phyloP scores from a whole-genome alignment of 2,113 vertebrate species.

The Nesogale talazaci region DNA sequence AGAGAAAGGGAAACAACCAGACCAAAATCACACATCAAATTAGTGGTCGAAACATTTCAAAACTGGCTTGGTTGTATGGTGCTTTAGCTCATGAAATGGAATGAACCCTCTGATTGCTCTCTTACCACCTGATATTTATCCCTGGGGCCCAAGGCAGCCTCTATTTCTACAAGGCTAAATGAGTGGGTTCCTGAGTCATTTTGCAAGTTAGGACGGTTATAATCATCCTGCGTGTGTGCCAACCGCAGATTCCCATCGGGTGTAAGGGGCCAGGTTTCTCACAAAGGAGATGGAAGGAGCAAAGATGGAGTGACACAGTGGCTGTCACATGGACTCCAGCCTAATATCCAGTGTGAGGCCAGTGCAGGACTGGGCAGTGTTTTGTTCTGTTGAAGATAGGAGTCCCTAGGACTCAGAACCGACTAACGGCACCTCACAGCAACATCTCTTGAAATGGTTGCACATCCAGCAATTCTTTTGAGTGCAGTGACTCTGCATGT shows the following conservation, averaged over 20 bases:
- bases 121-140: not conserved
- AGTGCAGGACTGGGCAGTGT: too few relatives aligned
- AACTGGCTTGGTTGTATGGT: not conserved
- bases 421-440: too few relatives aligned
- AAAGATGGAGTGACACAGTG: too few relatives aligned
- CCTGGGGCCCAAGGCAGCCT: not conserved
- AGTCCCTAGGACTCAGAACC: too few relatives aligned
- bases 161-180: not conserved
- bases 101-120: not conserved
- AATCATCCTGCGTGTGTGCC: not conserved
- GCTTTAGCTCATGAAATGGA: not conserved
- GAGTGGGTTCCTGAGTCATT: slow-evolving; percentile 27
- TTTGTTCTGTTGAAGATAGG: too few relatives aligned
- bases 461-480: too few relatives aligned
- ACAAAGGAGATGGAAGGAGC: not conserved
- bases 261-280: not conserved
- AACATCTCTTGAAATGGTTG: too few relatives aligned
- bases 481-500: too few relatives aligned
- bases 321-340: too few relatives aligned
- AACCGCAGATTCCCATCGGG: not conserved
- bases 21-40: not conserved
- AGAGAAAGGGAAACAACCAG: not conserved
- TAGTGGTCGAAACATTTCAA: not conserved
- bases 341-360: too few relatives aligned
- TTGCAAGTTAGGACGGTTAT: not conserved